Conservation (phyloP, 2,888 invertebrate species). For the Sminthurinus aureus region DNA sequence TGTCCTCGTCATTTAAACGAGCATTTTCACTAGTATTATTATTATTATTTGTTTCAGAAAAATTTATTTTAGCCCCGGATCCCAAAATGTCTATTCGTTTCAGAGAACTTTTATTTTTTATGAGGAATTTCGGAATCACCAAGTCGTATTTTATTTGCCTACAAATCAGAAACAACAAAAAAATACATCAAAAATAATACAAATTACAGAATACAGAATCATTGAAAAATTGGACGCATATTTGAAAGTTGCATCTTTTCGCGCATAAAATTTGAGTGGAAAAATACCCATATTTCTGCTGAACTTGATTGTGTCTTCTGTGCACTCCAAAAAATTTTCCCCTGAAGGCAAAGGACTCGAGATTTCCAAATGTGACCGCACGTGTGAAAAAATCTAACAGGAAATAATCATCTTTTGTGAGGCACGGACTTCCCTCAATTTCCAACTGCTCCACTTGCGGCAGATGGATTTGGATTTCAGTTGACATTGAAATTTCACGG, state of each 20-base stretch:
- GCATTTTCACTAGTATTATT: not conserved
- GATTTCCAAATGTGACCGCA: constrained; percentile 9
- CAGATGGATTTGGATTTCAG: not conserved
- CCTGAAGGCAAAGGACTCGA: constrained; percentile 23
- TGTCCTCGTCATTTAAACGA: not conserved
- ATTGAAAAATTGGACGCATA: too few relatives aligned
- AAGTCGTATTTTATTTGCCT: not conserved
- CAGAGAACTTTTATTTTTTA: not conserved
- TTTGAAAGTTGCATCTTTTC: too few relatives aligned
- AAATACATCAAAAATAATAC: too few relatives aligned
- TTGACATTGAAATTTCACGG: not conserved
- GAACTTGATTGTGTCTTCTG: not conserved
- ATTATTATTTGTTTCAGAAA: not conserved
- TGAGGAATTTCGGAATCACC: not conserved
- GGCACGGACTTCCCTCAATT: not conserved
- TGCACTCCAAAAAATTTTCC: constrained; percentile 8
- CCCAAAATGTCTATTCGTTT: not conserved
- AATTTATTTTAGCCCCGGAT: not conserved
- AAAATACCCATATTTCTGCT: not conserved
- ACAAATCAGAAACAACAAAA: not conserved
- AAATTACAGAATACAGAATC: too few relatives aligned
- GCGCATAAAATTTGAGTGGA: too few relatives aligned
- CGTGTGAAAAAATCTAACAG: constrained; percentile 30
- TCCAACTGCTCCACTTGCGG: not conserved
- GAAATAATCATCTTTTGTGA: constrained; percentile 30